Evolutionary conservation across 2,888 invertebrate species (phyloP), one percentile per base, ranked within the genome.

Genomic region (Trichogramma evanescens): DNA sequence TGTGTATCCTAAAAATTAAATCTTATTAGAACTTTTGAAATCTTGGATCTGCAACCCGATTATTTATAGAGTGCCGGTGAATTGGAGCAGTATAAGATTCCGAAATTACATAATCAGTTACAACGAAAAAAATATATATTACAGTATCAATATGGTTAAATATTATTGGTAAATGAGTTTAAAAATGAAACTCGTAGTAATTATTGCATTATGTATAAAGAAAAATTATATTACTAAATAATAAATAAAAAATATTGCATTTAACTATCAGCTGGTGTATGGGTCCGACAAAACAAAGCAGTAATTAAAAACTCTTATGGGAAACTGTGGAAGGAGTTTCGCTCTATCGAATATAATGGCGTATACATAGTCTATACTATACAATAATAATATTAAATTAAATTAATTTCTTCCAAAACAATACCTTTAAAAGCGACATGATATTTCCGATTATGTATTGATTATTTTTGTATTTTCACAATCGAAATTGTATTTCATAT

Each of bases 221-320:
- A 26, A 26, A 26, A 26, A 26, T 26, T 26, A 26, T 26, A 26
- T 26, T 26, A 26, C 26, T 26, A 2, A 26, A 59, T 8, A 52
- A 54, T 54, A 55, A 59, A 56, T 57, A 26, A 50, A 54, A 56
- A 26, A 42, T 54, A 51, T 54, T 66, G 69, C 54, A 69, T 70
- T 67, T 64, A 58, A 60, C 68, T 71, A 71, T 67, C 73, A 76
- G 76, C 76, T 76, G 76, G 76, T 76, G 68, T 71, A 76, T 75
- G 76, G 76, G 76, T 76, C 76, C 76, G 76, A 76, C 63, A 70
- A 69, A 66, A 71, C 70, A 59, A 66, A 71, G 68, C 65, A 68
- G 72, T 64, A 67, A 66, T 50, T 59, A 65, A 65, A 66, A 66
- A 42, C 43, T 54, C 54, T 7, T 26, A 51, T 26, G 44, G 51